Evolutionary conservation across 2,888 invertebrate genomes (phyloP).

Genomic region (Calliphora vomitoria): DNA sequence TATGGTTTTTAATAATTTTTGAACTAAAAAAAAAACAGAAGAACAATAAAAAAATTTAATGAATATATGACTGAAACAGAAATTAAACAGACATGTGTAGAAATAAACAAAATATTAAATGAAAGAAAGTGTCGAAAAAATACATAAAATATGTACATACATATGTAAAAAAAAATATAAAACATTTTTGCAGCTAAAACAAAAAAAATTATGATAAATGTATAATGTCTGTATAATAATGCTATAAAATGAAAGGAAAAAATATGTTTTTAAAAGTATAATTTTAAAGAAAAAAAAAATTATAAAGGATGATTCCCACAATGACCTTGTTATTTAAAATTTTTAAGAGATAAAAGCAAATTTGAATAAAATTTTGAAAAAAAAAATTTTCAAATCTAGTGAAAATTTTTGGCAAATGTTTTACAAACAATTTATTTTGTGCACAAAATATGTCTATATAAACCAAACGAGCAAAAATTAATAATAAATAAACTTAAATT

Average conservation of each 20-base stretch:
- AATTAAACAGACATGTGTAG: conserved; percentile 22
- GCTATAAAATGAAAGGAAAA: neutral
- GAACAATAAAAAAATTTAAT: conserved; percentile 32
- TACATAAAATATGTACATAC: neutral
- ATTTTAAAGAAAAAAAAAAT: neutral
- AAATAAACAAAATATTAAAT: conserved; percentile 41
- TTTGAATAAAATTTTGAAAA: neutral
- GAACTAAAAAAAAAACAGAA: neutral
- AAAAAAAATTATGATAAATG: conserved; percentile 24
- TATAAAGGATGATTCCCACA: conserved; percentile 29
- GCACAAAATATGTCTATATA: conserved; percentile 20
- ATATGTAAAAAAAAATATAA: neutral
- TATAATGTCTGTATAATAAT: conserved; percentile 10
- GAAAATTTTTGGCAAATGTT: conserved; percentile 50
- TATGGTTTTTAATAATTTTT: conserved; percentile 22
- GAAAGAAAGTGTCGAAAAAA: conserved; percentile 55
- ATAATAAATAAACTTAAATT: conserved; percentile 47
- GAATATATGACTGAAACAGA: conserved; percentile 30
- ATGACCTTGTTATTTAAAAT: conserved; percentile 42
- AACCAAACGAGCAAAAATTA: neutral
- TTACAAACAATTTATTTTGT: conserved; percentile 32
- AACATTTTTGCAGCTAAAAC: neutral
- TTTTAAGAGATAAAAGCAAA: too few relatives aligned
- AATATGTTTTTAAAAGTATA: neutral
- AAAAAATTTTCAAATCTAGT: conserved; percentile 42